Conservation (phyloP, 2,888 invertebrate species). For the Harmothoe impar region DNA sequence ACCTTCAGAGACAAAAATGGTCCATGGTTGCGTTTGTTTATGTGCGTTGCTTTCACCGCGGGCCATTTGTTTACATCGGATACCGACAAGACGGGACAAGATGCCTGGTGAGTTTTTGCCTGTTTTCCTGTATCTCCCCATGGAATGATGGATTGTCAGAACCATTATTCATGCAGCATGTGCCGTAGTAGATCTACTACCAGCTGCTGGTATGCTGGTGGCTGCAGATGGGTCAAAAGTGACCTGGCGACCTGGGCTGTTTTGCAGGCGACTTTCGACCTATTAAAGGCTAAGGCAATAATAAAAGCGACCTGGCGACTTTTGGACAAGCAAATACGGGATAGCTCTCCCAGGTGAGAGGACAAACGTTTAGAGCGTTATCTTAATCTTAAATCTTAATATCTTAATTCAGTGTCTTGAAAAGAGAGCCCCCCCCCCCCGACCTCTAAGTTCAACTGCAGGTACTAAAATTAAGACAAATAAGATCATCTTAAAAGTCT, state of each 20-base stretch:
- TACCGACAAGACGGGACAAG: not conserved
- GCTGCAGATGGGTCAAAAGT: too few relatives aligned
- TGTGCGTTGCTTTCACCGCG: not conserved
- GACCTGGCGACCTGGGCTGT: too few relatives aligned
- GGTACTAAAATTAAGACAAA: too few relatives aligned
- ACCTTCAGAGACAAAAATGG: not conserved
- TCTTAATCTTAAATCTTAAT: too few relatives aligned
- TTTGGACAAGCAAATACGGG: too few relatives aligned
- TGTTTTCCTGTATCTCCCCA: not conserved
- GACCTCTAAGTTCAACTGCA: not conserved
- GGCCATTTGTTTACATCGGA: conserved; percentile 24
- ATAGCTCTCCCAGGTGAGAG: too few relatives aligned
- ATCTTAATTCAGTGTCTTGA: too few relatives aligned
- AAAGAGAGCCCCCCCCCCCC: not conserved
- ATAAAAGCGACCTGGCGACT: too few relatives aligned
- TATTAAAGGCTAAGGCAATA: too few relatives aligned
- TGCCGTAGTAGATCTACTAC: not conserved
- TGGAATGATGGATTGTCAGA: not conserved
- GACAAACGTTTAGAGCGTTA: too few relatives aligned
- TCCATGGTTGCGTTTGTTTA: not conserved
- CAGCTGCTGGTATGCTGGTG: not conserved
- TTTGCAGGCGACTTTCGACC: too few relatives aligned
- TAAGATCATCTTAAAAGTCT: too few relatives aligned
- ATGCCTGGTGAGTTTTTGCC: conserved; percentile 6
- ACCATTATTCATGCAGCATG: not conserved